Base-by-base conservation (phyloP, 2,888 invertebrate genomes). In the Drosophila lacicola region DNA sequence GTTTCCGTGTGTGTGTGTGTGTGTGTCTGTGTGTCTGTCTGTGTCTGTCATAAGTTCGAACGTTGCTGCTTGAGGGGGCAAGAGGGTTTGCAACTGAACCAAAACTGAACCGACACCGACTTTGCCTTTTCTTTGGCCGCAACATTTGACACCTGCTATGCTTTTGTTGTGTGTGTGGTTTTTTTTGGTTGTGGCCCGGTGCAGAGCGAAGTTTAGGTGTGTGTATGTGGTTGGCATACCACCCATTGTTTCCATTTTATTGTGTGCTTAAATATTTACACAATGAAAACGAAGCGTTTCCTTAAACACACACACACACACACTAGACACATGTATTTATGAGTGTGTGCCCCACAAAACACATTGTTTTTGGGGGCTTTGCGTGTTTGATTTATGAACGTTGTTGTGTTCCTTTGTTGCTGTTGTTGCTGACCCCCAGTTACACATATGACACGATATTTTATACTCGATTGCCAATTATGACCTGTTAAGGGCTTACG, bases 221-320 rank as follows among this genome's bases (percentile, higher is more conserved):
- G 45, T 17, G 51, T 14, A 42, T 49, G 71, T 61, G 75, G 53
- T 42, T 54, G 50, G 61, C 55, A 69, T 72, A 61, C 61, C 74
- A 45, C 47, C 65, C 62, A 74, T 74, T 76, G 73, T 76, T 76
- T 73, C 58, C 83, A 80, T 82, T 83, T 84, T 82, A 83, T 83
- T 80, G 85, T 83, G 74, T 83, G 82, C 85, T 83, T 82, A 82
- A 83, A 83, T 85, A 85, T 83, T 82, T 85, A 85, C 83, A 85
- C 81, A 83, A 82, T 74, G 84, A 82, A 82, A 77, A 82, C 79
- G 82, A 74, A 80, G 70, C 70, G 70, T 74, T 80, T 80, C 33
- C 75, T 68, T 74, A 53, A 36, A 72, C 47, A 58, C 47, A 65
- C 53, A 61, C 36, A 64, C 51, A 34, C 44, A 44, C 21, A 54